Conservation (phyloP, 1,140 invertebrate genomes). For the Ylistrum balloti region DNA sequence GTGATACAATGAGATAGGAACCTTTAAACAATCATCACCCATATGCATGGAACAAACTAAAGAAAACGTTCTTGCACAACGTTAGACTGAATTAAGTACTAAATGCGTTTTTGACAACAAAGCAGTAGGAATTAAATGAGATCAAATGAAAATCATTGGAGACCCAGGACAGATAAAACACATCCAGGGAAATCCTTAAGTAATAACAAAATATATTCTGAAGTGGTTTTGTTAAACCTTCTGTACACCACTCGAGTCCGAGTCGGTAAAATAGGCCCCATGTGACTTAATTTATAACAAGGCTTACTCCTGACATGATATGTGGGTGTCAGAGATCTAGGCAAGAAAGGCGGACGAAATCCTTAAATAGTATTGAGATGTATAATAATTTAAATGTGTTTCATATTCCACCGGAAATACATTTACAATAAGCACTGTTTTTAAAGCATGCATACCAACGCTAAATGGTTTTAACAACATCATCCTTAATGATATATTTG, state of each 20-base stretch:
- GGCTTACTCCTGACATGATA: neutral
- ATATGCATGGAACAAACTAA: too few relatives aligned
- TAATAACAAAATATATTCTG: neutral
- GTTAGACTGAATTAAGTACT: too few relatives aligned
- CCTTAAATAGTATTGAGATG: neutral
- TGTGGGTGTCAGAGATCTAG: neutral
- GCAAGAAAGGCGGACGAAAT: neutral
- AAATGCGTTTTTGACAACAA: too few relatives aligned
- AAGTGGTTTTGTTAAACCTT: neutral
- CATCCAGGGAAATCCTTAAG: neutral
- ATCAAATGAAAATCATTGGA: neutral
- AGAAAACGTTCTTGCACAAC: too few relatives aligned
- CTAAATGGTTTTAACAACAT: too few relatives aligned
- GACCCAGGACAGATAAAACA: neutral
- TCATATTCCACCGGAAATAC: too few relatives aligned
- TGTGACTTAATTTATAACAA: neutral
- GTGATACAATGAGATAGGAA: too few relatives aligned
- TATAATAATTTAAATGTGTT: too few relatives aligned
- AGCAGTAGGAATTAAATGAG: neutral
- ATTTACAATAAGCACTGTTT: too few relatives aligned
- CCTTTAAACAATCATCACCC: too few relatives aligned
- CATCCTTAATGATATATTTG: too few relatives aligned
- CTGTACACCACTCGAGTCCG: neutral
- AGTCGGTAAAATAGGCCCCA: neutral
- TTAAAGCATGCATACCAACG: too few relatives aligned